Evolutionary conservation across 2,888 invertebrate species (phyloP).

Genomic region (Morpho deidamia): DNA sequence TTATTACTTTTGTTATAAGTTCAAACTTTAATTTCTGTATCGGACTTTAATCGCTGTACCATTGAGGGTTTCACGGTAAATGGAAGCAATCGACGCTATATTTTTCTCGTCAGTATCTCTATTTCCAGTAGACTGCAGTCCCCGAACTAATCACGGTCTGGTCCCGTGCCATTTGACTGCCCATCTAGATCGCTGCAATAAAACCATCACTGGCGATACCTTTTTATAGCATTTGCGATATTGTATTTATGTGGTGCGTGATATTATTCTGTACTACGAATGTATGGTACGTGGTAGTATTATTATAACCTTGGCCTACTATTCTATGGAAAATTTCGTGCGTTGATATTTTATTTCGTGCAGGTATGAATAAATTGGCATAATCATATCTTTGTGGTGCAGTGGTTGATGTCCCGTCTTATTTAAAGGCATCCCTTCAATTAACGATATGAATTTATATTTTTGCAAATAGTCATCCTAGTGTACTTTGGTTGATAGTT

Average conservation of each 20-base stretch:
- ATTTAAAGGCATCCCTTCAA: too few relatives aligned
- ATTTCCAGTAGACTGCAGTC: constrained; percentile 46
- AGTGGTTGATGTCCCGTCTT: too few relatives aligned
- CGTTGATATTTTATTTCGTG: too few relatives aligned
- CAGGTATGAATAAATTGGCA: too few relatives aligned
- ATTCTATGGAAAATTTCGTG: too few relatives aligned
- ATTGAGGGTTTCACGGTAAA: constrained; percentile 13
- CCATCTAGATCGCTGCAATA: constrained; percentile 30
- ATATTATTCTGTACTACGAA: too few relatives aligned
- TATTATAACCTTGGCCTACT: too few relatives aligned
- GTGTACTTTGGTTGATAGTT: too few relatives aligned
- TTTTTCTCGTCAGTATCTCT: constrained; percentile 22
- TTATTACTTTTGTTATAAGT: neutral
- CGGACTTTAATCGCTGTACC: neutral
- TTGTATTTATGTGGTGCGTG: neutral
- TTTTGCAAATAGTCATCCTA: too few relatives aligned
- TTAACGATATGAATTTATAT: too few relatives aligned
- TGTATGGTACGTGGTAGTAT: too few relatives aligned
- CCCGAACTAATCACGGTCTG: constrained; percentile 60
- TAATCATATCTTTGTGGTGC: too few relatives aligned
- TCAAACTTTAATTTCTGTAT: neutral
- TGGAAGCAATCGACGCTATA: constrained; percentile 18
- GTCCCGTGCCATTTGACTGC: constrained; percentile 57
- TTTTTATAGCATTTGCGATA: constrained; percentile 12
- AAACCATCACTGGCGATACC: constrained; percentile 21